A percentile compares a stretch with the other conserved stretches of the same genome.
Conservation (phyloP, 1,140 invertebrate species). For the Epicauta chinensis region DNA sequence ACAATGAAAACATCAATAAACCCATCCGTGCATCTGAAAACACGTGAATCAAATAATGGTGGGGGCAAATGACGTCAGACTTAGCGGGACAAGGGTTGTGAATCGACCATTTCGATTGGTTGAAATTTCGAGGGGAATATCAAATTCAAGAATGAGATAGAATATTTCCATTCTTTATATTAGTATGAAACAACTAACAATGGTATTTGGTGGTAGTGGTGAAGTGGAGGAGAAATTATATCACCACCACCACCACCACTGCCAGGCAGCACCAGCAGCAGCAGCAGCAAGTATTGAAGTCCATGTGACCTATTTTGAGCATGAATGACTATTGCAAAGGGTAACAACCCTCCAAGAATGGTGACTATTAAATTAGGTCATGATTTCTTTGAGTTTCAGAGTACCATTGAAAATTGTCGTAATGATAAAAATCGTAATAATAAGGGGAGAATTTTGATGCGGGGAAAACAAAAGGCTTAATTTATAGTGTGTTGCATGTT, state of each 20-base stretch:
- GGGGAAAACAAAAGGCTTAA: too few relatives aligned
- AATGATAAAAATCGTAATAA: too few relatives aligned
- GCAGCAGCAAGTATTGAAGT: conserved; percentile 22
- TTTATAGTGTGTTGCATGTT: too few relatives aligned
- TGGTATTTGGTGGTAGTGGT: background rate
- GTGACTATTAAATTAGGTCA: conserved; percentile 30
- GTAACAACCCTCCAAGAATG: conserved; percentile 28
- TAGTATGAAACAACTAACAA: background rate
- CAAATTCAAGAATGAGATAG: background rate
- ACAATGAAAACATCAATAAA: conserved; percentile 24
- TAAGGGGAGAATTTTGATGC: too few relatives aligned
- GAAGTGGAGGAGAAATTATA: background rate
- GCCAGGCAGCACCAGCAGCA: too few relatives aligned
- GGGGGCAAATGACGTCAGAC: too few relatives aligned
- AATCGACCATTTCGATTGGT: too few relatives aligned
- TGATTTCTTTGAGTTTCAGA: conserved; percentile 1
- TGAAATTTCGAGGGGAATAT: background rate
- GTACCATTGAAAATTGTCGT: too few relatives aligned
- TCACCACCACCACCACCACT: background rate
- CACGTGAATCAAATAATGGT: background rate
- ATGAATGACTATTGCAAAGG: conserved; percentile 33
- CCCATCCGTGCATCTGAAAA: conserved; percentile 12
- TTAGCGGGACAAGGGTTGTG: too few relatives aligned
- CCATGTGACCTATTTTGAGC: conserved; percentile 27
- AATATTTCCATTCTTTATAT: background rate